These are phyloP conservation scores for Hemaris fuciformis DNA, from an alignment of 2,888 invertebrate species.

Conservation along the genomic window DNA sequence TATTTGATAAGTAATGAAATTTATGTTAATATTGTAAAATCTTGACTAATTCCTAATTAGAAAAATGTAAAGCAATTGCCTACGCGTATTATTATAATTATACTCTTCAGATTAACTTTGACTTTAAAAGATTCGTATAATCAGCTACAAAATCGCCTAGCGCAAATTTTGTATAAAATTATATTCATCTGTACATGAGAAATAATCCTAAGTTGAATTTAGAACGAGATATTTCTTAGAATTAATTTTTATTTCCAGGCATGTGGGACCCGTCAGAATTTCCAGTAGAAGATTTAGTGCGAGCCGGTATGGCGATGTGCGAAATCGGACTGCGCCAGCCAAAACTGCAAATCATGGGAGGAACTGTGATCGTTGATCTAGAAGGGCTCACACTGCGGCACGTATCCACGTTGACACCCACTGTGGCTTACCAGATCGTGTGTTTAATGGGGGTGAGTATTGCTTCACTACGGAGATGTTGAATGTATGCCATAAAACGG, in stretches of 20 bases:
- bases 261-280: constrained; percentile 65
- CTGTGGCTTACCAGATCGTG: constrained; percentile 69
- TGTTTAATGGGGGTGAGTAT: constrained; percentile 59
- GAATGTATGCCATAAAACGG: constrained; percentile 8
- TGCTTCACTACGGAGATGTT: background rate
- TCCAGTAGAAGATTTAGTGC: constrained; percentile 59
- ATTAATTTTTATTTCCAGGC: constrained; percentile 38
- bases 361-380: constrained; percentile 60
- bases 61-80: no score
- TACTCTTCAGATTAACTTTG: no score
- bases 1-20: no score
- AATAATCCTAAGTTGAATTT: no score
- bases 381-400: constrained; percentile 59
- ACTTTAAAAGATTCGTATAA: no score
- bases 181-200: no score
- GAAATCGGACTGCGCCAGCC: constrained; percentile 65
- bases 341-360: constrained; percentile 63
- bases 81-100: no score
- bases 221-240: background rate
- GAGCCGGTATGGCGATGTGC: constrained; percentile 51
- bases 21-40: no score
- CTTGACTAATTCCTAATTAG: no score
- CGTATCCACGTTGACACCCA: constrained; percentile 59
- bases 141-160: no score
- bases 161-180: no score